Evolutionary conservation across 2,113 vertebrate species (phyloP).

Genomic region (Lonchura striata): DNA sequence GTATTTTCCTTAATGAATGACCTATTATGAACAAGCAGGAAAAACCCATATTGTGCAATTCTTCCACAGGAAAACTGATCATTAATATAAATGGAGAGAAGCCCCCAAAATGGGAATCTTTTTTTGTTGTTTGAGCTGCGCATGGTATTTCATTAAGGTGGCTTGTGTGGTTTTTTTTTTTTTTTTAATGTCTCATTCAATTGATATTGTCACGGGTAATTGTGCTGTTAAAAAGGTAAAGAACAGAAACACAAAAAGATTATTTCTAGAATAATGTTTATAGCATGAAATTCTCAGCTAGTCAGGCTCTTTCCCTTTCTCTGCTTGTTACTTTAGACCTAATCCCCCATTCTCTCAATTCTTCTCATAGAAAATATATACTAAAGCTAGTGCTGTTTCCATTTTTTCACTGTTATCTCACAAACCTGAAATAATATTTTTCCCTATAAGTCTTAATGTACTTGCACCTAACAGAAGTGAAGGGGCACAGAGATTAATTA

Average conservation of each 20-base stretch:
- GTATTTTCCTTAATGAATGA: slow-evolving; percentile 55
- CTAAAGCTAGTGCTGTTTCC: not conserved
- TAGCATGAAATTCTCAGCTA: not conserved
- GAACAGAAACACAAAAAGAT: not conserved
- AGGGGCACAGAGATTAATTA: not conserved
- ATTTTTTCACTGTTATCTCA: not conserved
- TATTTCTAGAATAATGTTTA: not conserved
- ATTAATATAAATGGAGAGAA: slow-evolving; percentile 37
- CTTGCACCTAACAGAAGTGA: not conserved
- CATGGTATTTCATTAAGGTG: not conserved
- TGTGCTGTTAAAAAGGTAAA: slow-evolving; percentile 15
- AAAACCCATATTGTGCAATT: slow-evolving; percentile 29
- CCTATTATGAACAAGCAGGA: slow-evolving; percentile 27
- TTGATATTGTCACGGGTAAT: not conserved
- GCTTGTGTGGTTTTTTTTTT: not conserved
- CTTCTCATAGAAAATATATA: not conserved
- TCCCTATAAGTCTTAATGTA: not conserved
- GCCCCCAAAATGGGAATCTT: not conserved
- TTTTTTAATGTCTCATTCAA: not conserved
- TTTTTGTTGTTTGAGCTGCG: not conserved
- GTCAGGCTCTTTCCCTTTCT: not conserved
- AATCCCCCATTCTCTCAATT: not conserved
- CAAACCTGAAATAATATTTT: not conserved
- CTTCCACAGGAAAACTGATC: slow-evolving; percentile 10
- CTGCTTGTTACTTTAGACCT: not conserved